Conservation (phyloP, 2,888 invertebrate species). For the Folsomia manolachei region DNA sequence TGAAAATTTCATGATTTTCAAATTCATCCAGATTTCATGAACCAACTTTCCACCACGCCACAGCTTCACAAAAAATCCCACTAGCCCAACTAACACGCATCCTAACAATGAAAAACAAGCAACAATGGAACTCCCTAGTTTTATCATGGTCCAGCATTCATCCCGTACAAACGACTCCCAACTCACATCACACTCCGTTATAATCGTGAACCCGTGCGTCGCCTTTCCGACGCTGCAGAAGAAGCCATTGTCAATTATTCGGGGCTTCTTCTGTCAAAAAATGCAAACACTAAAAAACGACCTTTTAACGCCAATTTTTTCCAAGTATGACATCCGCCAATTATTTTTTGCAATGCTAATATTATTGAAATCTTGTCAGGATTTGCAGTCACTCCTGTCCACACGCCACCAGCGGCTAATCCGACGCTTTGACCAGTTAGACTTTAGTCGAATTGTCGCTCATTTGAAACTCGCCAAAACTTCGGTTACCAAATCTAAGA, state of each 20-base stretch:
- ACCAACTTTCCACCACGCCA: too few species aligned
- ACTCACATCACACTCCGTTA: not conserved
- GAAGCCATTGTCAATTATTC: not conserved
- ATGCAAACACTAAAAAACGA: not conserved
- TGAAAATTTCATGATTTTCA: too few species aligned
- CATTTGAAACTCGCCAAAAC: not conserved
- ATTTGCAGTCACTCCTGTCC: not conserved
- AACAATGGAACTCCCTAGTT: too few species aligned
- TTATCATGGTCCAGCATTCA: conserved; percentile 19
- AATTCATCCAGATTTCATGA: too few species aligned
- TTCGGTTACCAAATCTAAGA: not conserved
- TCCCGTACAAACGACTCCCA: conserved; percentile 19
- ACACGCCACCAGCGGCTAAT: not conserved
- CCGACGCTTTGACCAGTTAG: not conserved
- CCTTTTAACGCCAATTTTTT: not conserved
- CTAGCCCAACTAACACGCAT: too few species aligned
- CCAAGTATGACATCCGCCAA: not conserved
- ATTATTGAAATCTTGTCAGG: conserved; percentile 10
- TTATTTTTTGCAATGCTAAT: too few species aligned
- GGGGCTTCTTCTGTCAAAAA: not conserved
- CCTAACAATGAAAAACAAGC: too few species aligned
- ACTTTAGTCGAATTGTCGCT: not conserved
- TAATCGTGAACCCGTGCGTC: not conserved
- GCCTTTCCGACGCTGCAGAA: not conserved
- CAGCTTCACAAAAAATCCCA: too few species aligned